Conservation (phyloP, 2,113 vertebrate genomes). For the Boulengeromyrus knoepffleri region DNA sequence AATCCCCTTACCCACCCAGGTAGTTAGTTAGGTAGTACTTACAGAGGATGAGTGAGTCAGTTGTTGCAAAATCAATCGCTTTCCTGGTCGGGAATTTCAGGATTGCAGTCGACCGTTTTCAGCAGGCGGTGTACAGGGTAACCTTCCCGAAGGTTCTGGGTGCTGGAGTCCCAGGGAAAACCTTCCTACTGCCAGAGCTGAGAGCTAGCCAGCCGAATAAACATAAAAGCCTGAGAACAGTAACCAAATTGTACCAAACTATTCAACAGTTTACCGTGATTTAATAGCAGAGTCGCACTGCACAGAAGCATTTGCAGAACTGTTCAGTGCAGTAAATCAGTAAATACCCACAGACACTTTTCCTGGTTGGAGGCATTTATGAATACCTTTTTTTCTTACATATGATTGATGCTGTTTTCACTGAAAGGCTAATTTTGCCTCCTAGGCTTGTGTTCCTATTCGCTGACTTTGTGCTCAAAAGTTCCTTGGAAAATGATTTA, state of each 20-base stretch:
- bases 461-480: background rate
- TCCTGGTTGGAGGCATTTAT: background rate
- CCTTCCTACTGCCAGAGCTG: background rate
- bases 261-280: background rate
- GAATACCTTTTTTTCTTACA: background rate
- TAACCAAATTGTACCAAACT: background rate
- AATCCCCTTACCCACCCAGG: background rate
- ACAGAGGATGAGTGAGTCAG: background rate
- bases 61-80: background rate
- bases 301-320: background rate
- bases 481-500: background rate
- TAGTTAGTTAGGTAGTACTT: background rate
- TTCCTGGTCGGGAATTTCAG: background rate
- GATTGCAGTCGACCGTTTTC: background rate
- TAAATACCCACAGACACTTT: background rate
- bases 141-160: background rate
- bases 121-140: background rate
- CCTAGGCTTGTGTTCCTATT: constrained; percentile 1
- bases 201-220: background rate
- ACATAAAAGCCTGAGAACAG: background rate
- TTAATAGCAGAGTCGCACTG: background rate
- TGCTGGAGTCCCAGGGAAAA: background rate
- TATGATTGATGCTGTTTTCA: constrained; percentile 1
- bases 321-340: background rate
- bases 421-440: background rate